Base-by-base conservation (phyloP, 1,140 invertebrate species). In the Tachypleus tridentatus region DNA sequence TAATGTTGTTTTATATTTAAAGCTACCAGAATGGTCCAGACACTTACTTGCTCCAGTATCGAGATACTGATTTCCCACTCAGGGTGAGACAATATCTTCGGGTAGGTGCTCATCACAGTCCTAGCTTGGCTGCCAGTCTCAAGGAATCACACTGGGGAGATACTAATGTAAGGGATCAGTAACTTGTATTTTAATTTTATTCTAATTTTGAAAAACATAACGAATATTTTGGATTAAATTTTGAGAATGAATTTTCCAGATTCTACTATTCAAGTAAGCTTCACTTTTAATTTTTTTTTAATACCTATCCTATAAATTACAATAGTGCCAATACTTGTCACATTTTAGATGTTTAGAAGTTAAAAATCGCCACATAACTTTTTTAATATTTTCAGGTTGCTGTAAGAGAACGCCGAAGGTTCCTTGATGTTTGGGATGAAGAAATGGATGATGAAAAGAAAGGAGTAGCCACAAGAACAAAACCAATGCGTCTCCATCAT, bases 1-100 rank as follows among this genome's bases (percentile, higher is more conserved):
- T 29, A 29, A 29, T 29, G 29, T 29, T 29, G 29, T 29, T 54
- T 8, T 54, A 54, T 54, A 8, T 7, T 54, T 54, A 54, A 73
- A 93, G 89, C 73, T 95, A 95, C 77, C 92, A 96, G 79, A 87
- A 91, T 78, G 94, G 94, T 1, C 93, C 93, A 0, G 94, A 98
- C 74, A 97, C 94, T 0, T 95, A 97, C 76, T 80, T 98, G 3
- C 80, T 98, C 5, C 93, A 97, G 49, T 78, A 96, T 10, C 82
- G 93, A 52, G 94, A 97, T 76, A 87, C 91, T 1, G 87, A 89
- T 75, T 97, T 97, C 80, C 93, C 93, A 2, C 86, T 91, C 10
- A 81, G 93, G 60, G 79, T 96, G 52, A 82, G 92, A 58, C 87
- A 93, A 76, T 96, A 96, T 74, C 91, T 94, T 88, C 92, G 94